Conservation (phyloP, 2,113 vertebrate genomes). For the Channa maculata region DNA sequence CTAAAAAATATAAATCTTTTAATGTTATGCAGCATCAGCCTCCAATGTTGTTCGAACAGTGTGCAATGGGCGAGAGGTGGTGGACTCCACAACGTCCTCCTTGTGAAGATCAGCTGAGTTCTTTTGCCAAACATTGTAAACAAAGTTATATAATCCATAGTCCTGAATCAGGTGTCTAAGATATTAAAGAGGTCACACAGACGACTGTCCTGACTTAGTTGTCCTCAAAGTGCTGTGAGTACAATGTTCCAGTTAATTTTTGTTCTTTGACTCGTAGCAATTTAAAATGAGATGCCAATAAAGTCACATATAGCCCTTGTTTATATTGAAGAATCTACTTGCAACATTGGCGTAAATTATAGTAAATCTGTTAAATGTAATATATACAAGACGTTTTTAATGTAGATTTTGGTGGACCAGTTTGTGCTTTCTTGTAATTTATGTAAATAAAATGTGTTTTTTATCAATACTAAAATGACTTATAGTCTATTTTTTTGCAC, state of each 20-base stretch:
- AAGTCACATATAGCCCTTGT: constrained; percentile 78
- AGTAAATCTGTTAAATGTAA: constrained; percentile 86
- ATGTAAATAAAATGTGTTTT: constrained; percentile 92
- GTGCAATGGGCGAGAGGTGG: constrained; percentile 96
- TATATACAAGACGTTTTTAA: constrained; percentile 85
- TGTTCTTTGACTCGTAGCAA: constrained; percentile 79
- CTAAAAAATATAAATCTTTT: background rate
- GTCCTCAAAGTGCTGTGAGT: constrained; percentile 86
- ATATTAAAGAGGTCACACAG: constrained; percentile 78
- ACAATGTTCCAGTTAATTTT: constrained; percentile 81
- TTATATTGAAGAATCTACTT: constrained; percentile 82
- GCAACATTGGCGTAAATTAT: constrained; percentile 82
- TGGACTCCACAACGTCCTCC: constrained; percentile 97
- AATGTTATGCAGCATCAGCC: constrained; percentile 84
- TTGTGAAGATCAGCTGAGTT: constrained; percentile 86
- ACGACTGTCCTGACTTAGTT: constrained; percentile 79
- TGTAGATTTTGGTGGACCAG: constrained; percentile 87
- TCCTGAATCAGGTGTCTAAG: constrained; percentile 82
- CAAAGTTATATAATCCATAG: constrained; percentile 79
- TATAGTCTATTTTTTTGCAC: constrained; percentile 18
- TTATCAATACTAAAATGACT: constrained; percentile 77
- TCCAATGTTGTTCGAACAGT: constrained; percentile 92
- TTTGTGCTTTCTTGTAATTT: constrained; percentile 90
- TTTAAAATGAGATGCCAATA: constrained; percentile 78
- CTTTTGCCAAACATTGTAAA: constrained; percentile 73